Evolutionary conservation across 2,113 vertebrate genomes (phyloP).

Genomic region (Dissostichus mawsoni): DNA sequence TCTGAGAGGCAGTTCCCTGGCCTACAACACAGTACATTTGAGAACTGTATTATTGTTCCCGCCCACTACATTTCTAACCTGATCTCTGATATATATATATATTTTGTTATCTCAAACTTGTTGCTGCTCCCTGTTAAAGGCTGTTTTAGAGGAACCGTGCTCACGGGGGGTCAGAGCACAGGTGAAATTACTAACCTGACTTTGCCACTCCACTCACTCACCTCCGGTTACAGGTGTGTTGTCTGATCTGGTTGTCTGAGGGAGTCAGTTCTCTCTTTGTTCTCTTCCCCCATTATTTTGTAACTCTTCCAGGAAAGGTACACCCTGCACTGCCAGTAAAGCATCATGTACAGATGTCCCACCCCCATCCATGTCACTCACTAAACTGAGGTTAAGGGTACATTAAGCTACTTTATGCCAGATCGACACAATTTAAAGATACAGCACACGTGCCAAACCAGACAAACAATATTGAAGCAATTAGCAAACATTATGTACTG

Average conservation of each 20-base stretch:
- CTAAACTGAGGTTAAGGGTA: constrained; percentile 46
- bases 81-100: not conserved
- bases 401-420: constrained; percentile 30
- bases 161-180: constrained; percentile 28
- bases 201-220: constrained; percentile 52
- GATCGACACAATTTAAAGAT: constrained; percentile 11
- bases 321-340: constrained; percentile 75
- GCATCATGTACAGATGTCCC: constrained; percentile 59
- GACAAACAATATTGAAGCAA: not conserved
- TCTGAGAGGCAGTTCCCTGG: constrained; percentile 24
- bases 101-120: constrained; percentile 1
- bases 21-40: constrained; percentile 7
- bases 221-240: constrained; percentile 76
- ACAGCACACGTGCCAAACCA: not conserved
- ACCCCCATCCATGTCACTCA: constrained; percentile 55
- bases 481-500: not conserved
- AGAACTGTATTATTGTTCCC: constrained; percentile 3
- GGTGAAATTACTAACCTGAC: constrained; percentile 61
- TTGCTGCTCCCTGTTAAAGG: constrained; percentile 7
- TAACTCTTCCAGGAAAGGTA: constrained; percentile 75
- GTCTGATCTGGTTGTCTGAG: constrained; percentile 63
- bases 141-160: constrained; percentile 19
- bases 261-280: constrained; percentile 72
- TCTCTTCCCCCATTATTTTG: constrained; percentile 74
- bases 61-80: not conserved